Evolutionary conservation across 1,140 invertebrate genomes (phyloP), one percentile per base, ranked within the genome.

Genomic region (Psix sp.): DNA sequence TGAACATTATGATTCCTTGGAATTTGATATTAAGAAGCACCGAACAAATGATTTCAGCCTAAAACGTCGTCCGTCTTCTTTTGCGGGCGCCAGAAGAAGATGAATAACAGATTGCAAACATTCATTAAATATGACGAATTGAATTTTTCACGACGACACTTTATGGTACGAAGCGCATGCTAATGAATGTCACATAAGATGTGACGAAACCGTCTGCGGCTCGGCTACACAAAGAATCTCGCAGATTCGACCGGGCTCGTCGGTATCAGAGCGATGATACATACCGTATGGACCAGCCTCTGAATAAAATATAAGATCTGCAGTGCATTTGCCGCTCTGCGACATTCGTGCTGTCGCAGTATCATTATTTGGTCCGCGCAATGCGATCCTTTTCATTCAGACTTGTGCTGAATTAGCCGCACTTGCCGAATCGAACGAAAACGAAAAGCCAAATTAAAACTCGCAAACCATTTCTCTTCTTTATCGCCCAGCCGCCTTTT

Each of bases 281-380:
- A 46, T 46, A 40, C 66, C 66, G 66, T 67, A 71, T 62, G 66
- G 66, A 71, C 73, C 54, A 48, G 62, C 31, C 56, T 67, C 71
- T 76, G 73, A 76, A 76, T 76, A 76, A 76, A 76, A 76, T 76
- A 76, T 76, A 9, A 60, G 43, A 76, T 43, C 73, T 56, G 73
- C 73, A 76, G 73, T 76, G 73, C 73, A 71, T 76, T 76, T 62
- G 66, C 60, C 66, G 73, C 66, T 70, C 56, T 76, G 73, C 73
- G 73, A 71, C 73, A 76, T 60, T 76, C 66, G 36, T 70, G 70
- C 57, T 72, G 62, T 57, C 73, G 75, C 63, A 73, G 70, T 71
- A 39, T 71, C 75, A 75, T 75, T 76, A 70, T 74, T 76, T 66
- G 60, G 42, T 7, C 17, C 57, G 43, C 45, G 48, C 59, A 48